Evolutionary conservation across 2,888 invertebrate genomes (phyloP).

Genomic region (Melanotus villosus): DNA sequence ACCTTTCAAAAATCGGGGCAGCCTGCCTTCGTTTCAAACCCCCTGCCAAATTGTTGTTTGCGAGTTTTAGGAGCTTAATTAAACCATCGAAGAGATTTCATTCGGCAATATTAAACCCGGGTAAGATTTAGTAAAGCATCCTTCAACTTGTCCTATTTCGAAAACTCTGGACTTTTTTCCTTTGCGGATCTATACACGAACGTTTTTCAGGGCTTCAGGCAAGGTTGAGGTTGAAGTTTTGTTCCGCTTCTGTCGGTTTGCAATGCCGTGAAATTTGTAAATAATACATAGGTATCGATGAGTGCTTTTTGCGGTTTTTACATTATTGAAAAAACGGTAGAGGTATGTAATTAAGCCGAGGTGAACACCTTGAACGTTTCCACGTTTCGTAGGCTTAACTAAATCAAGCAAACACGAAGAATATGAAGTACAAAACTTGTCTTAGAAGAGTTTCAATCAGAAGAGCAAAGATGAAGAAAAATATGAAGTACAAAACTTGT

Average conservation of each 20-base stretch:
- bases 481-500: no score
- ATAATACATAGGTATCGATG: slow-evolving; percentile 11
- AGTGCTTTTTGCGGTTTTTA: slow-evolving; percentile 2
- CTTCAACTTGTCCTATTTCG: not conserved
- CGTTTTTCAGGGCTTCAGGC: slow-evolving; percentile 32
- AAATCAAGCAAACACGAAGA: no score
- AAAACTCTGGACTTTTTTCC: not conserved
- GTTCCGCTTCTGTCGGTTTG: slow-evolving; percentile 33
- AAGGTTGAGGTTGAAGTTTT: slow-evolving; percentile 38
- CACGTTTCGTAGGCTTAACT: no score
- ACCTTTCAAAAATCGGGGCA: no score
- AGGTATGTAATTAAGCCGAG: not conserved
- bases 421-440: no score
- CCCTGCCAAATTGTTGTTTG: not conserved
- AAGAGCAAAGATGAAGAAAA: no score
- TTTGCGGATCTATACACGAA: slow-evolving; percentile 8
- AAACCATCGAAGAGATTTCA: not conserved
- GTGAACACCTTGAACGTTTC: not conserved
- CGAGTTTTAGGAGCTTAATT: not conserved
- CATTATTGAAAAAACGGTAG: not conserved
- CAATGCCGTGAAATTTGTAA: slow-evolving; percentile 33
- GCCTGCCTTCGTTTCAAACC: not conserved
- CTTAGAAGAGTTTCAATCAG: no score
- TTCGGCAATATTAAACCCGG: not conserved
- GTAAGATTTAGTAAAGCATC: not conserved